phyloP scores from a whole-genome alignment of 2,797 vertebrate species.

The Sebastes nivosus region DNA sequence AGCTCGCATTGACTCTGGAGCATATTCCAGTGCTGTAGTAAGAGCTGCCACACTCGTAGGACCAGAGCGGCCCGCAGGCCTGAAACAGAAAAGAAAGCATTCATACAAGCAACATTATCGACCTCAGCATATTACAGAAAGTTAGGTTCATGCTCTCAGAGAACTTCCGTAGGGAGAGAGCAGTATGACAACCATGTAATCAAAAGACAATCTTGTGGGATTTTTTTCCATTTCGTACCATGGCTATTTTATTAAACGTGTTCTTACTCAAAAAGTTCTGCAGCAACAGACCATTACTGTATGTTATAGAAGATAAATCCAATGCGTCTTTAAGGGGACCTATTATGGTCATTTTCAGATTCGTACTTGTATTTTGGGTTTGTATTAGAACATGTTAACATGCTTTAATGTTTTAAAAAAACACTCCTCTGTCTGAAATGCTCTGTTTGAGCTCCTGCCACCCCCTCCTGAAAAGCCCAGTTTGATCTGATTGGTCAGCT shows the following conservation, averaged over 20 bases:
- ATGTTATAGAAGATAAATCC: background rate
- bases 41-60: constrained; percentile 98
- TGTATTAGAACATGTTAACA: background rate
- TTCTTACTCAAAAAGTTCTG: background rate
- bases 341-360: background rate
- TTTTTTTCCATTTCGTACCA: constrained; percentile 17
- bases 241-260: constrained; percentile 27
- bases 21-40: constrained; percentile 99
- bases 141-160: background rate
- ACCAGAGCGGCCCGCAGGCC: constrained; percentile 98
- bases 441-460: background rate
- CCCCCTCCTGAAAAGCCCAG: background rate
- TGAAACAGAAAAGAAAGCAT: constrained; percentile 66
- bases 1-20: constrained; percentile 94
- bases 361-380: background rate
- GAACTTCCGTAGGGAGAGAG: background rate
- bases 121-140: constrained; percentile 17
- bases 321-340: background rate
- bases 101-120: constrained; percentile 13
- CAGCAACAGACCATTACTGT: background rate
- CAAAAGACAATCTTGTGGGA: constrained; percentile 43
- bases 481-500: background rate
- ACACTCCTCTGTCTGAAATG: no score
- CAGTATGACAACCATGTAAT: constrained; percentile 28
- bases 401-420: background rate